A percentile compares a stretch with the other conserved stretches of the same genome.
These are phyloP conservation scores for Euwallacea similis DNA, from an alignment of 1,140 invertebrate species.

Conservation along the genomic window DNA sequence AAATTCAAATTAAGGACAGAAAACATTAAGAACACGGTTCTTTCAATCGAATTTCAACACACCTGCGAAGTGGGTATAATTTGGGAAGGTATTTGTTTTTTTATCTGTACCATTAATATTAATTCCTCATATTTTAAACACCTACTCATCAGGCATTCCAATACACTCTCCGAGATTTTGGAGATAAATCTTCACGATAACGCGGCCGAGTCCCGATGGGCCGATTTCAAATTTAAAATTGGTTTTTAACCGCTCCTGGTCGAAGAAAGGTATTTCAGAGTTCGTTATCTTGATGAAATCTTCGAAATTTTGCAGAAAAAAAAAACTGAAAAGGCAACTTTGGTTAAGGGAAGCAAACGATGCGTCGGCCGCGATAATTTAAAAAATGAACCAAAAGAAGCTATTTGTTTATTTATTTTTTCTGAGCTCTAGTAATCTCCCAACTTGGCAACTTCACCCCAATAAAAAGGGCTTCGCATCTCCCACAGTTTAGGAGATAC, in stretches of 20 bases:
- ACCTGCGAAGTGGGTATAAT: conserved; percentile 20
- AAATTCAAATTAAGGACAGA: conserved; percentile 11
- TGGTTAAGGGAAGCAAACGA: too few relatives aligned
- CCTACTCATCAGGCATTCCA: conserved; percentile 15
- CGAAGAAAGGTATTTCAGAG: neutral
- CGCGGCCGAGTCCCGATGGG: neutral
- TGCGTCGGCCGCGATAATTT: too few relatives aligned
- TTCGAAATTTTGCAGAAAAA: neutral
- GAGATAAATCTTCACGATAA: conserved; percentile 10
- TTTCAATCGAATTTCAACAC: conserved; percentile 8
- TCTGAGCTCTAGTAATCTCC: too few relatives aligned
- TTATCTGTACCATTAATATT: conserved; percentile 23
- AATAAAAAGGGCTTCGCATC: too few relatives aligned
- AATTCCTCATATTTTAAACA: conserved; percentile 22
- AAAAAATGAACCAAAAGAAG: too few relatives aligned
- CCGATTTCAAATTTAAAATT: conserved; percentile 16
- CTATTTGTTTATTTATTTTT: too few relatives aligned
- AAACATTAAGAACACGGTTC: neutral
- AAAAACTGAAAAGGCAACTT: too few relatives aligned
- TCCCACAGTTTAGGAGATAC: too few relatives aligned
- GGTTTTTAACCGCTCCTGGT: neutral
- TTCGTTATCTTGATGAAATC: neutral
- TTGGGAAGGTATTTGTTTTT: conserved; percentile 25
- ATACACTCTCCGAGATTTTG: conserved; percentile 10
- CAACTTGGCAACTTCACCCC: too few relatives aligned